Base-by-base conservation (phyloP, 2,888 invertebrate genomes). In the Pristionchus maxplancki region DNA sequence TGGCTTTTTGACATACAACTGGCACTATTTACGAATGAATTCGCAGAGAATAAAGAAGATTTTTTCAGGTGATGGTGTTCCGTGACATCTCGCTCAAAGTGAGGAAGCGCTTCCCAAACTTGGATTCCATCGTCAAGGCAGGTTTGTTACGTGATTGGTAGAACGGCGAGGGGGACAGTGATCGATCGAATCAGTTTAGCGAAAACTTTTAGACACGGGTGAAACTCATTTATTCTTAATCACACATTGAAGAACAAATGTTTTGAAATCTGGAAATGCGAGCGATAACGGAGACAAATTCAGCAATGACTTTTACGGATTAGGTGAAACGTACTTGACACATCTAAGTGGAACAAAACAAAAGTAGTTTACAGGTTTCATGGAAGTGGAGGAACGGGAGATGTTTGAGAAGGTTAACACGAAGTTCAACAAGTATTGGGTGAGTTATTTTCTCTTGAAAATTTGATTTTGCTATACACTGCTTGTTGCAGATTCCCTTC, bases 381-480 rank as follows among this genome's bases (percentile, higher is more conserved):
- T 93, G 78, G 92, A 93, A n/a, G 91, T 93, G 31, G 89, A 89
- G 11, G 93, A 93, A 83, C 88, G 85, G 40, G 89, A 90, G n/a
- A 88, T 91, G 37, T 89, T 91, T 86, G 89, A 90, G 13, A 37
- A 28, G 0, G 88, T 93, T 31, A 89, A 91, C 34, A 89, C 90
- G 71, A 89, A 88, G 28, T 81, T 92, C 88, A 91, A 90, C 83
- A 94, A 93, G 88, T 93, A 93, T 81, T 94, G 93, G 93, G 91
- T 93, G 15, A 20, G 71, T 50, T 34, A 9, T 6, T 62, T 62
- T 6, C n/a, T 28, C 28, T 9, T 4, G 13, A 62, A 62, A 58
- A 58, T 15, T n/a, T n/a, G n/a, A n/a, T n/a, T n/a, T n/a, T n/a
- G n/a, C n/a, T n/a, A n/a, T n/a, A n/a, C n/a, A n/a, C n/a, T n/a